Conservation (phyloP, 1,140 invertebrate genomes). For the Wiebesia pumilae region DNA sequence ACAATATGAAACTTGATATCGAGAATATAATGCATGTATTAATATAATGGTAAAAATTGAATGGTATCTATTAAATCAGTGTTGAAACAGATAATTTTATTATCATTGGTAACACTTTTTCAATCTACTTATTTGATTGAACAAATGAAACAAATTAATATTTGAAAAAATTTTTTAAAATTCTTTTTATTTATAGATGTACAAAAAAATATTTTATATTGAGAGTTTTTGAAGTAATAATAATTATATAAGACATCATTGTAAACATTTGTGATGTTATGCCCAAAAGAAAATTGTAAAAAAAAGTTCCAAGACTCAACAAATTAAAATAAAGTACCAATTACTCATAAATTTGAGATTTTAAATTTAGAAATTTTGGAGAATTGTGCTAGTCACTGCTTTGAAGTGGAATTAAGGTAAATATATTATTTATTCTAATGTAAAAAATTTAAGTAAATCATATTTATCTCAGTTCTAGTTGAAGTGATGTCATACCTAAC, state of each 20-base stretch:
- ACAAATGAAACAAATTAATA: not conserved
- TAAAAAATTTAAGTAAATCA: not conserved
- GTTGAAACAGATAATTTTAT: conserved; percentile 42
- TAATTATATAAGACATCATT: conserved; percentile 21
- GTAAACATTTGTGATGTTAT: conserved; percentile 37
- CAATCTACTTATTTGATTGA: not conserved
- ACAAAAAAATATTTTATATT: conserved; percentile 51
- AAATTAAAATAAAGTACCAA: conserved; percentile 4
- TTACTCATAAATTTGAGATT: conserved; percentile 26
- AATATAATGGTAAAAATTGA: conserved; percentile 22
- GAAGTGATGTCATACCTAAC: too few relatives aligned
- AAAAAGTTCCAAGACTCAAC: conserved; percentile 18
- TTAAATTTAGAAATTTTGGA: conserved; percentile 22
- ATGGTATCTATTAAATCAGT: conserved; percentile 34
- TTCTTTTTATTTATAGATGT: conserved; percentile 34
- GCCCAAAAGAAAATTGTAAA: conserved; percentile 14
- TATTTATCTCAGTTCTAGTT: not conserved
- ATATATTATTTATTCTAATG: not conserved
- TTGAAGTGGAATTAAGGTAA: conserved; percentile 47
- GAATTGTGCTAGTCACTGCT: conserved; percentile 46
- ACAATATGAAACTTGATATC: conserved; percentile 17
- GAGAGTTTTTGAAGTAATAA: conserved; percentile 36
- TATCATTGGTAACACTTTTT: conserved; percentile 42
- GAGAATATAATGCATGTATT: conserved; percentile 32
- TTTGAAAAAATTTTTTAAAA: not conserved